Evolutionary conservation across 2,888 invertebrate species (phyloP), one percentile per base, ranked within the genome.

Genomic region (Amphipyra tragopoginis): DNA sequence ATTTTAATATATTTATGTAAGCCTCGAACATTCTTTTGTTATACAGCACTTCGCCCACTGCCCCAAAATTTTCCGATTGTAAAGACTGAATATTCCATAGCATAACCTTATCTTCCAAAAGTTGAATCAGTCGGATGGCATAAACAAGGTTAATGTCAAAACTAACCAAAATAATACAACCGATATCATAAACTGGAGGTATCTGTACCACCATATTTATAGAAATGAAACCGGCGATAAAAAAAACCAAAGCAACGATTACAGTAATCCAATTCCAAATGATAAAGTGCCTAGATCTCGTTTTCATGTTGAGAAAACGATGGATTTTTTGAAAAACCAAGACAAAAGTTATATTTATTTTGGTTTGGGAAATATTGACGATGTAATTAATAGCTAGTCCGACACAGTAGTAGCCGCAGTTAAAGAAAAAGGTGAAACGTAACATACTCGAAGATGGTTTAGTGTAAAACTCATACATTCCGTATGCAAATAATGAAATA

Each of bases 201-300:
- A 21, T 3, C 21, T 1, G 2, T 21, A 21, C 21, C 21, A 21
- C 21, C 21, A 21, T 21, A 21, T 21, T 21, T 2, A 21, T 3
- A 21, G 9, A 36, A 36, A 9, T 9, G 10, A 36, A 36, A 10
- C 8, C 0, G 0, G 10, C 0, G 36, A 10, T 36, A 10, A 36
- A 10, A 10, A 15, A 9, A 6, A 11, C 6, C 3, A 10, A 61
- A 34, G 34, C 13, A 2, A 13, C 2, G 0, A 50, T 21, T 5
- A 61, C 14, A 15, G 34, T 50, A 1, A 62, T 26, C 61, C 61
- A 62, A 39, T 62, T 62, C 15, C 45, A 45, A 47, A 62, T 0
- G 11, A 47, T 51, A 6, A 51, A 62, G 4, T 15, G 15, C n/a
- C 51, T 40, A 0, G 51, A 62, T 2, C 0, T 13, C 0, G 9